Percentiles rank a stretch among this genome's conserved stretches.
Evolutionary conservation across 1,140 invertebrate genomes (phyloP).

Genomic region (Ladona fulva): DNA sequence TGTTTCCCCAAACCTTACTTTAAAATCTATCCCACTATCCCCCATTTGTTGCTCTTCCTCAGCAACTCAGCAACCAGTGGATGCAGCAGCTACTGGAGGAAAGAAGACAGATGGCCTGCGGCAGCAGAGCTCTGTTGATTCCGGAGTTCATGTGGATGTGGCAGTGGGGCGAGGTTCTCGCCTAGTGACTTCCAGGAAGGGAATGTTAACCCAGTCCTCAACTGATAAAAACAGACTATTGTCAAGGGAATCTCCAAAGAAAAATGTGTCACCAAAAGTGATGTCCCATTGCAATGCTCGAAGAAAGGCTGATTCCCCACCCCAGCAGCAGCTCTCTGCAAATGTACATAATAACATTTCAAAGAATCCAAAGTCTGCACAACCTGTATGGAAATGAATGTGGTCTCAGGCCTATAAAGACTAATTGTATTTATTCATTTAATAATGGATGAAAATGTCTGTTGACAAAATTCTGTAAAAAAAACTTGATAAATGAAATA

Average conservation of each 20-base stretch:
- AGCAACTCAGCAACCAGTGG: constrained; percentile 8
- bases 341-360: constrained; percentile 3
- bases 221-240: background rate
- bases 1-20: background rate
- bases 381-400: constrained; percentile 1
- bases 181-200: background rate
- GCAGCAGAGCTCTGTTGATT: constrained; percentile 20
- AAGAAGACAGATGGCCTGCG: constrained; percentile 19
- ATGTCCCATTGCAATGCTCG: background rate
- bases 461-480: background rate
- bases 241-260: background rate
- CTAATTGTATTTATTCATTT: background rate
- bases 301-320: background rate
- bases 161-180: background rate
- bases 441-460: background rate
- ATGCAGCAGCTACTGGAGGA: constrained; percentile 8
- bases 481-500: background rate
- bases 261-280: background rate
- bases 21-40: background rate
- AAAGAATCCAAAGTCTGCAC: constrained; percentile 6
- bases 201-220: background rate
- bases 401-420: constrained; percentile 8
- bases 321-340: background rate
- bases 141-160: constrained; percentile 13
- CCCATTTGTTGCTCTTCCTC: constrained; percentile 13